Evolutionary conservation across 2,888 invertebrate genomes (phyloP), one percentile per base, ranked within the genome.

Genomic region (Chaitophorus viminalis): DNA sequence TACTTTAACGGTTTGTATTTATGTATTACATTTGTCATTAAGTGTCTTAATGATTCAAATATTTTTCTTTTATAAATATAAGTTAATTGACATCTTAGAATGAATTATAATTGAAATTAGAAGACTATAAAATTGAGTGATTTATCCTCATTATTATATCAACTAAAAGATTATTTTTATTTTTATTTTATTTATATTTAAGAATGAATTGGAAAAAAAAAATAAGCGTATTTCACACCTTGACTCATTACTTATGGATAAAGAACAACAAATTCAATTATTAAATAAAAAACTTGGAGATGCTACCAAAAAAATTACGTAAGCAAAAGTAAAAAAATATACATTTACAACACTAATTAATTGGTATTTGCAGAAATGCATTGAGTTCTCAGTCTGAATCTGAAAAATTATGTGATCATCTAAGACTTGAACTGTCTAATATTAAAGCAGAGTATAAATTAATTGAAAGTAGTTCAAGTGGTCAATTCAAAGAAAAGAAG

Each of bases 281-380:
- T 33, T 87, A 18, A 60, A 87, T 65, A 6, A 46, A 60, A 87
- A 87, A 81, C 74, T 87, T 39, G 25, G 52, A 0, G 87, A 87
- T 87, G 81, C 87, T 74, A n/a, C 87, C 14, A 87, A 81, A 60
- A 87, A 87, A 87, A 87, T 87, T 75, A 81, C 72, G 87, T 87
- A 87, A 87, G 76, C 18, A 18, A 4, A 31, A 39, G 3, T 18
- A 25, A 1, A 76, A 33, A 18, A 52, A 21, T 3, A 6, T 39
- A 36, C 36, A 36, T 29, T 3, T 6, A 8, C 60, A 39, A 75
- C 14, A 60, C n/a, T 29, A 36, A 60, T 54, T 31, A 29, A 46
- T 46, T 46, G 11, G 0, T 76, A 39, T 87, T 39, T 6, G 60
- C 46, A 87, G 87, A 65, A 81, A 87, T 29, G 81, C 87, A 31